Evolutionary conservation across 2,797 vertebrate genomes (phyloP).

Genomic region (Gymnothorax reevesii): DNA sequence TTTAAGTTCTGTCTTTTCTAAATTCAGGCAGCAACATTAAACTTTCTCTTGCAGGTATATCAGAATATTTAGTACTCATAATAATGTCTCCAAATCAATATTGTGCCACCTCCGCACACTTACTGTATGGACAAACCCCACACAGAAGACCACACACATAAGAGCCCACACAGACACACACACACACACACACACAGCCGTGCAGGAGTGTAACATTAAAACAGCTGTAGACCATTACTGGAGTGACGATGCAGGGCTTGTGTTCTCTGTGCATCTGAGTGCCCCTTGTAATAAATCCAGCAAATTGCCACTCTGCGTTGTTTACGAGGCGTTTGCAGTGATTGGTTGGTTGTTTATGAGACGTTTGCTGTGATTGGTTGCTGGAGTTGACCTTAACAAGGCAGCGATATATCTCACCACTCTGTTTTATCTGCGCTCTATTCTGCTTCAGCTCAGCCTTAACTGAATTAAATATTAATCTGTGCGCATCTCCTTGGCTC

Average conservation of each 20-base stretch:
- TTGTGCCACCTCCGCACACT: neutral
- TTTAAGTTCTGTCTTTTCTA: neutral
- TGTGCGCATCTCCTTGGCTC: neutral
- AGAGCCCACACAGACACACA: neutral
- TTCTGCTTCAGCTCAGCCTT: neutral
- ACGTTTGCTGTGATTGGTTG: constrained; percentile 10
- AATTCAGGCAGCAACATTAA: neutral
- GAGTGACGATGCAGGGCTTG: too few relatives aligned
- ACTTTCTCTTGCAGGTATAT: neutral
- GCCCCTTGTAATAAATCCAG: constrained; percentile 7
- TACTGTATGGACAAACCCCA: neutral
- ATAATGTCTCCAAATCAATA: neutral
- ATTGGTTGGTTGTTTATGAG: neutral
- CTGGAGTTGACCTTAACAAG: constrained; percentile 19
- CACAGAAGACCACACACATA: neutral
- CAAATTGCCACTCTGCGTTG: neutral
- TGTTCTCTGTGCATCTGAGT: too few relatives aligned
- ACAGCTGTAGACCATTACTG: neutral
- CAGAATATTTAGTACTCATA: neutral
- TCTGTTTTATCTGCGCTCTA: neutral
- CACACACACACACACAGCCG: neutral
- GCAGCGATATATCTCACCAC: neutral
- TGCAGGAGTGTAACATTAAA: neutral
- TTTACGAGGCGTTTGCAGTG: neutral
- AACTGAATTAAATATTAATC: neutral